Evolutionary conservation across 92 coral and sea anemone species (phyloP), one percentile per base, ranked within the genome.

Genomic region (Chrysogorgia sp.): DNA sequence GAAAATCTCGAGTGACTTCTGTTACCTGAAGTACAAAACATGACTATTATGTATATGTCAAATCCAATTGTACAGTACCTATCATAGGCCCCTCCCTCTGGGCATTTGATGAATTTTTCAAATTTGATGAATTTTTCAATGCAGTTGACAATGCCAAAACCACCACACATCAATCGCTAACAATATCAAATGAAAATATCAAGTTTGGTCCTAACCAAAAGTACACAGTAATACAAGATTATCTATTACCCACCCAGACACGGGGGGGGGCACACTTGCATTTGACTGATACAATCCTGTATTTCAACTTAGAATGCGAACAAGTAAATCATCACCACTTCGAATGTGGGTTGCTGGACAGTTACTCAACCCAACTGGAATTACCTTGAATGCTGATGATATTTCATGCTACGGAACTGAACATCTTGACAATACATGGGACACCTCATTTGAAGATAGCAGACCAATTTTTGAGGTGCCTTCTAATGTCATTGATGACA

Each of bases 321-420:
- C 89, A 62, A 68, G 68, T 14, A 81, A 77, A 60, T 81, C 89
- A 32, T 70, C 86, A 45, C 92, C 89, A 10, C 55, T 88, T n/a
- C 78, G 86, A 26, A 43, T 87, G 77, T 86, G 90, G 90, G 75
- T 83, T 47, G 48, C 79, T 76, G 88, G 90, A 67, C 90, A 83
- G 69, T 62, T 87, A 45, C 90, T 77, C 72, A 77, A 83, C 80
- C 90, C 90, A 77, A 55, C 57, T 76, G 90, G 87, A 13, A 57
- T 87, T 45, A 76, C 67, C 40, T 30, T 40, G 3, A 57, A 64
- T 70, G 43, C 10, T 57, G 88, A 32, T 41, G 77, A 60, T 13
- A 35, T 78, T 55, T 52, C 30, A 63, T 17, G 50, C 71, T 87
- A 87, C 72, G 91, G 88, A 60, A 81, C 63, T 58, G 88, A 83